These are phyloP conservation scores for Garrulus glandarius DNA, from an alignment of 2,797 vertebrate genomes.

Conservation along the genomic window DNA sequence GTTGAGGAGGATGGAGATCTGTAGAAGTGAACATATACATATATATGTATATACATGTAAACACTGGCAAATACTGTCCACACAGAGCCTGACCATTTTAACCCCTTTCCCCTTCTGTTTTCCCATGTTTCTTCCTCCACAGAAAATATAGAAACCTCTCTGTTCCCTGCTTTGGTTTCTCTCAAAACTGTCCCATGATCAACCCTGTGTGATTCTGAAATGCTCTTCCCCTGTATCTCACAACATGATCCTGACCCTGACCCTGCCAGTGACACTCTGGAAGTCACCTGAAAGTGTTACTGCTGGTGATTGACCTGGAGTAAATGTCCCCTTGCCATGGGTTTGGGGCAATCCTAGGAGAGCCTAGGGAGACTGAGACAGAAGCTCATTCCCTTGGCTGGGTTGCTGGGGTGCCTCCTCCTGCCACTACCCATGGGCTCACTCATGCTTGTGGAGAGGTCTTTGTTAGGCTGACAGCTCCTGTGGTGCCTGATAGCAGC, in stretches of 20 bases:
- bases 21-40: fast-evolving
- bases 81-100: neutral
- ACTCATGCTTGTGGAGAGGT: fast-evolving
- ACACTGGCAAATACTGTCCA: neutral
- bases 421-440: fast-evolving
- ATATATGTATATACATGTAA: fast-evolving
- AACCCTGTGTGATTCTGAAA: neutral
- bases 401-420: fast-evolving
- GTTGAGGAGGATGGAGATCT: neutral
- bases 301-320: fast-evolving
- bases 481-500: neutral
- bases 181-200: neutral
- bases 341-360: neutral
- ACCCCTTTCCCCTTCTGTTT: neutral
- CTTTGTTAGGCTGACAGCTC: neutral
- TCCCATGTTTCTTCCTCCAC: neutral
- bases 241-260: too few species aligned
- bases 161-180: neutral
- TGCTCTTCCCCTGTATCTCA: neutral
- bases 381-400: neutral
- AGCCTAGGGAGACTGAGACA: neutral
- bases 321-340: fast-evolving
- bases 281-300: too few species aligned
- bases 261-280: neutral
- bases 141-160: neutral